These are phyloP conservation scores for Ginglymostoma cirratum DNA, from an alignment of 2,113 vertebrate species.

Conservation along the genomic window DNA sequence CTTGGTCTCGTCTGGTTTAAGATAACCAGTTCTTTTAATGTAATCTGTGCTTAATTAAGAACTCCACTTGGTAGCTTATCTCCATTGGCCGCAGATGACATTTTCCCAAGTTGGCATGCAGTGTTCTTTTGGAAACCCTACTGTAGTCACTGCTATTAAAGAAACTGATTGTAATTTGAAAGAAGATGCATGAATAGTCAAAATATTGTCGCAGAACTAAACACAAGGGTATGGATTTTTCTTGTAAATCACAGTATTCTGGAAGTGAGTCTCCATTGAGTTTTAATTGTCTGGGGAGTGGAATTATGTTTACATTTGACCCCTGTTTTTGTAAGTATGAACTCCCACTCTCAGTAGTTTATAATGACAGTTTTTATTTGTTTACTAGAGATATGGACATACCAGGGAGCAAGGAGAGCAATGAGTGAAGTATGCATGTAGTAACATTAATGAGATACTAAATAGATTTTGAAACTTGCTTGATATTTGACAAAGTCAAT, in stretches of 20 bases:
- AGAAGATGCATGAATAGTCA: background rate
- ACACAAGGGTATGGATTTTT: background rate
- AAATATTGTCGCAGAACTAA: conserved; percentile 25
- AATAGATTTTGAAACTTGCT: background rate
- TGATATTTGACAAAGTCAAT: conserved; percentile 17
- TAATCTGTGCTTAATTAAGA: background rate
- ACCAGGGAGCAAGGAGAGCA: background rate
- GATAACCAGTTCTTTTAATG: background rate
- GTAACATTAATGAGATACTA: background rate
- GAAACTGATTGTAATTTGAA: background rate
- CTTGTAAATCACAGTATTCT: background rate
- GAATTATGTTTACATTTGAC: conserved; percentile 23
- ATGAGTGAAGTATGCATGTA: background rate
- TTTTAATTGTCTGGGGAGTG: conserved; percentile 5
- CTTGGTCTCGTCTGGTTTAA: background rate
- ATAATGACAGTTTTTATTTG: background rate
- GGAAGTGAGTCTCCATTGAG: background rate
- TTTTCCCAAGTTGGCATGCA: background rate
- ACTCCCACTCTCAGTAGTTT: background rate
- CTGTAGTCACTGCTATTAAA: conserved; percentile 21
- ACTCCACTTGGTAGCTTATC: conserved; percentile 19
- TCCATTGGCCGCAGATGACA: background rate
- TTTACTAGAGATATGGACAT: background rate
- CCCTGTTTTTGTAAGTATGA: background rate
- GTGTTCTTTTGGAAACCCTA: background rate